A percentile compares a stretch with the other conserved stretches of the same genome.
These are phyloP conservation scores for Amiota minor DNA, from an alignment of 2,888 invertebrate species.

Conservation along the genomic window DNA sequence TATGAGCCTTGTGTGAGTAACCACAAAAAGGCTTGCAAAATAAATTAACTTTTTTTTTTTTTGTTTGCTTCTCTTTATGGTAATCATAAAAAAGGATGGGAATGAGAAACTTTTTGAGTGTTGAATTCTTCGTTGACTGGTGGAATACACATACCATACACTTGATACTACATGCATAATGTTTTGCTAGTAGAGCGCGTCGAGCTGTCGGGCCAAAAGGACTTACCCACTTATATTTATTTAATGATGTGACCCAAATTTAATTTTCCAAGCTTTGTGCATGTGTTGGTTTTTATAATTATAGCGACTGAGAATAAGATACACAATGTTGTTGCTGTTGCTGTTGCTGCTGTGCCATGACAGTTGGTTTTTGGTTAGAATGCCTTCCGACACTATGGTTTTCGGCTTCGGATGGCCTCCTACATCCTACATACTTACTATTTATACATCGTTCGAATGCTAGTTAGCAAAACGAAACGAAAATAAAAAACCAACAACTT, in stretches of 20 bases:
- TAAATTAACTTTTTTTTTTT: constrained; percentile 61
- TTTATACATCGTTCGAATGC: background rate
- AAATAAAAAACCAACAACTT: too few species aligned
- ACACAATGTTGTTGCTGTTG: too few species aligned
- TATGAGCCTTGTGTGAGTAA: constrained; percentile 23
- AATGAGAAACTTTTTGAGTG: background rate
- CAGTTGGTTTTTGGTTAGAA: background rate
- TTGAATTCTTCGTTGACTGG: background rate
- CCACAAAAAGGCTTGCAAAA: constrained; percentile 57
- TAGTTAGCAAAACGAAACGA: too few species aligned
- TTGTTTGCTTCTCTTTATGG: constrained; percentile 54
- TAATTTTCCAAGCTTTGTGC: constrained; percentile 41
- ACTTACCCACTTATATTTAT: constrained; percentile 64
- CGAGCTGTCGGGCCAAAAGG: constrained; percentile 9
- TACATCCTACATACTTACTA: background rate
- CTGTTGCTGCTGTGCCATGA: background rate
- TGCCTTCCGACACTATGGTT: background rate
- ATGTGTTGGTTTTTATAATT: constrained; percentile 12
- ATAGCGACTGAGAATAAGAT: constrained; percentile 1
- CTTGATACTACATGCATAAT: too few species aligned
- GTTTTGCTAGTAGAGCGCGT: constrained; percentile 2
- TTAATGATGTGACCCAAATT: constrained; percentile 68
- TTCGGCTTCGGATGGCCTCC: background rate
- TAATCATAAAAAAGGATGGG: constrained; percentile 55
- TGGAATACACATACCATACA: too few species aligned